These are phyloP conservation scores for Babylonia areolata DNA, from an alignment of 1,140 invertebrate species.

Conservation along the genomic window DNA sequence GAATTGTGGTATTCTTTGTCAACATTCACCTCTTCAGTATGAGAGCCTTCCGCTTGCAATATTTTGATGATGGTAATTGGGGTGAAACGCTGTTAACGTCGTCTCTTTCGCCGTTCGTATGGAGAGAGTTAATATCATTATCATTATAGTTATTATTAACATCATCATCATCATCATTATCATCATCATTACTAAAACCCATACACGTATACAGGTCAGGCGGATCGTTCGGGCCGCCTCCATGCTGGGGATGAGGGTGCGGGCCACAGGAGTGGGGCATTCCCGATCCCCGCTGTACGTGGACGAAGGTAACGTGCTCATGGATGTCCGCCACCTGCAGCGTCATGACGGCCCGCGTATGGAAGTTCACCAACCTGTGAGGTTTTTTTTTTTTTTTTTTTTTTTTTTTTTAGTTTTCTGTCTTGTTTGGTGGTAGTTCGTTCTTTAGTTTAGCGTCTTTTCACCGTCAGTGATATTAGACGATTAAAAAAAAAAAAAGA, in stretches of 20 bases:
- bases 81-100: too few species aligned
- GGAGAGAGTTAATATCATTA: too few species aligned
- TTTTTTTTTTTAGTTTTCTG: background rate
- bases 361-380: slow-evolving; percentile 50
- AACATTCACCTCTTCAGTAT: too few species aligned
- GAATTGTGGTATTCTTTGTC: too few species aligned
- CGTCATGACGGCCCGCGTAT: slow-evolving; percentile 55
- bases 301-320: slow-evolving; percentile 59
- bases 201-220: slow-evolving; percentile 36
- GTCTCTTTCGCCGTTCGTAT: too few species aligned
- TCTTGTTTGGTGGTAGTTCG: background rate
- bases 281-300: slow-evolving; percentile 52
- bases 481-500: too few species aligned
- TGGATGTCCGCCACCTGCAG: slow-evolving; percentile 50
- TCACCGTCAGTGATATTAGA: too few species aligned
- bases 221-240: slow-evolving; percentile 46
- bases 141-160: too few species aligned
- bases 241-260: slow-evolving; percentile 37
- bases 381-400: background rate
- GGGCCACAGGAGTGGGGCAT: slow-evolving; percentile 53
- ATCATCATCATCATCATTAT: too few species aligned
- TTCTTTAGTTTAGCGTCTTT: background rate
- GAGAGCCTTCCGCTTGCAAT: too few species aligned
- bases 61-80: too few species aligned
- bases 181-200: too few species aligned